Evolutionary conservation across 2,888 invertebrate species (phyloP).

Genomic region (Parnassius apollo): DNA sequence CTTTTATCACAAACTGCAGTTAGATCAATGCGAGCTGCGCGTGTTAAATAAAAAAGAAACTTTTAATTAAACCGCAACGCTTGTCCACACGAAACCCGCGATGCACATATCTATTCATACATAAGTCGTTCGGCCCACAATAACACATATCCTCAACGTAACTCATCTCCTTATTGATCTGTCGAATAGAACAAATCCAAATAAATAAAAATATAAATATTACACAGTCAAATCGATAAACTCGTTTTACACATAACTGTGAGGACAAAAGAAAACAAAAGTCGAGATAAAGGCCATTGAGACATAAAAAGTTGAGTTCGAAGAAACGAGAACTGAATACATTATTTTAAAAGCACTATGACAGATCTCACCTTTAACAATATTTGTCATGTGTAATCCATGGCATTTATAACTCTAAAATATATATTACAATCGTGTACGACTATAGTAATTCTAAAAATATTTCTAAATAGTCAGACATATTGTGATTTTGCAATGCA

Average conservation of each 20-base stretch:
- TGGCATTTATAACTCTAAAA: constrained; percentile 55
- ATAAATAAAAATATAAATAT: constrained; percentile 55
- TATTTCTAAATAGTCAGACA: constrained; percentile 81
- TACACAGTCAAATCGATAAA: constrained; percentile 57
- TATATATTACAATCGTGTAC: constrained; percentile 53
- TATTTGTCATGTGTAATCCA: constrained; percentile 68
- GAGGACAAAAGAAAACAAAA: constrained; percentile 80
- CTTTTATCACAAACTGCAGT: constrained; percentile 31
- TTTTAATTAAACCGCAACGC: constrained; percentile 54
- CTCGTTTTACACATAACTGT: constrained; percentile 62
- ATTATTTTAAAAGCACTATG: constrained; percentile 40
- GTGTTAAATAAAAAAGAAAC: constrained; percentile 50
- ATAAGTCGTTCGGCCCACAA: constrained; percentile 61
- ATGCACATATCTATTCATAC: constrained; percentile 71
- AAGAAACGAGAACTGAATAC: constrained; percentile 54
- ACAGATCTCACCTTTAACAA: constrained; percentile 56
- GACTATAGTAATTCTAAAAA: constrained; percentile 74
- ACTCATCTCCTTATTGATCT: constrained; percentile 75
- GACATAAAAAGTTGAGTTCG: constrained; percentile 74
- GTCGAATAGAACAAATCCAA: constrained; percentile 66
- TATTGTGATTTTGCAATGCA: constrained; percentile 73
- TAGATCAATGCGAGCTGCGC: constrained; percentile 38
- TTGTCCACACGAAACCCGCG: constrained; percentile 60
- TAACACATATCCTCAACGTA: constrained; percentile 68
- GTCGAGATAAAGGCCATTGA: constrained; percentile 78